Base-by-base conservation (phyloP, 2,797 vertebrate genomes). In the Poeciliopsis infans region DNA sequence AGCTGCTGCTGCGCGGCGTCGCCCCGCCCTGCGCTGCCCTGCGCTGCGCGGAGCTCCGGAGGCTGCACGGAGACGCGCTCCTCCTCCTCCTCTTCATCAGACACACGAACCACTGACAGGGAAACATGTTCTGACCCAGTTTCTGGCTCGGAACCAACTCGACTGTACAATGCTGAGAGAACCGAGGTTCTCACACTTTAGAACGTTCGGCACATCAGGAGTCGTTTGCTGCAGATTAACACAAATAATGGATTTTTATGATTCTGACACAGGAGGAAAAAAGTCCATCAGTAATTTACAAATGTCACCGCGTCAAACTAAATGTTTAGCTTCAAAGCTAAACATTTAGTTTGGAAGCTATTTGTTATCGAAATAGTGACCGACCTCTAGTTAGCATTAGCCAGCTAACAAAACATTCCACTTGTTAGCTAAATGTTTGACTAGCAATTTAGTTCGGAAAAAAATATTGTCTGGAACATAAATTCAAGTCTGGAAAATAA, bases 1-100 rank as follows among this genome's bases (percentile, higher is more conserved):
- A 84, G 92, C 78, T 83, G 90, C 84, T 79, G 87, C 83, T 85
- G 75, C 79, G 74, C 83, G 83, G 81, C 80, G 83, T 84, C 75
- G 88, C 93, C 93, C 91, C 92, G 88, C 90, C 89, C 93, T 89
- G 66, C 70, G 80, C 86, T 79, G 66, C 70, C 79, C 86, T 79
- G 80, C 68, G 86, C 88, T 84, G 80, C 69, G 86, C 88, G 82
- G 80, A 18, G 59, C 86, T 78, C 81, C 69, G 85, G 86, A 88
- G 87, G 86, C 88, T 85, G 84, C 84, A 81, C 49, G 73, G 85
- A 31, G 13, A 20, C 61, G 7, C 59, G 59, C 28, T 59, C 53
- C 53, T 71, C 64, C 39, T 39, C 55, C n/a, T 61, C 77, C 1
- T 76, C 64, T 1, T 68, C 64, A 68, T n/a, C 64, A 41, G 61